These are phyloP conservation scores for Diaphora mendica DNA, from an alignment of 2,888 invertebrate genomes.

Conservation along the genomic window DNA sequence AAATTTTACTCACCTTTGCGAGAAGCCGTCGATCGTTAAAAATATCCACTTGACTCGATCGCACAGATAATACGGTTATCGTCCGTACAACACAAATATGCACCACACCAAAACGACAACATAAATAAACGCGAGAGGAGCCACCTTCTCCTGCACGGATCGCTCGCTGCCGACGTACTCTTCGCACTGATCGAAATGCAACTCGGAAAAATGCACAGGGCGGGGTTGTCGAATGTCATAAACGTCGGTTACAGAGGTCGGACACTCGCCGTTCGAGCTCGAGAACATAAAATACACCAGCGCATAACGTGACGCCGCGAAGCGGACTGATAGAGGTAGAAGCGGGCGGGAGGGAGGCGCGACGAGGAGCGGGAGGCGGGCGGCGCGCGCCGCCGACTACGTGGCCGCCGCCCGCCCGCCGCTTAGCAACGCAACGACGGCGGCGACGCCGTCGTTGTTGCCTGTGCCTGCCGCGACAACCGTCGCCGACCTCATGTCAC, in stretches of 20 bases:
- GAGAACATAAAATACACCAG: constrained; percentile 63
- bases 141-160: constrained; percentile 67
- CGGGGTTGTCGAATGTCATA: constrained; percentile 85
- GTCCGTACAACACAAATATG: constrained; percentile 85
- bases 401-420: constrained; percentile 56
- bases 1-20: constrained; percentile 78
- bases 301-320: constrained; percentile 73
- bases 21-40: constrained; percentile 76
- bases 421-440: constrained; percentile 46
- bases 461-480: constrained; percentile 42
- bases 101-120: constrained; percentile 86
- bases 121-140: constrained; percentile 83
- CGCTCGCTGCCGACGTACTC: constrained; percentile 71
- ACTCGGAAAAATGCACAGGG: constrained; percentile 83
- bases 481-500: constrained; percentile 49
- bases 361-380: constrained; percentile 63
- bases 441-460: constrained; percentile 43
- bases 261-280: constrained; percentile 73
- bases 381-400: constrained; percentile 59
- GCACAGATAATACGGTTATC: constrained; percentile 86
- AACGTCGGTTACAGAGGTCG: constrained; percentile 83
- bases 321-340: constrained; percentile 70
- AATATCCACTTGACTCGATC: constrained; percentile 82
- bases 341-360: constrained; percentile 51
- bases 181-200: constrained; percentile 80